A percentile compares a stretch with the other conserved stretches of the same genome.
Evolutionary conservation across 1,140 invertebrate species (phyloP).

Genomic region (Drosophila pachea): DNA sequence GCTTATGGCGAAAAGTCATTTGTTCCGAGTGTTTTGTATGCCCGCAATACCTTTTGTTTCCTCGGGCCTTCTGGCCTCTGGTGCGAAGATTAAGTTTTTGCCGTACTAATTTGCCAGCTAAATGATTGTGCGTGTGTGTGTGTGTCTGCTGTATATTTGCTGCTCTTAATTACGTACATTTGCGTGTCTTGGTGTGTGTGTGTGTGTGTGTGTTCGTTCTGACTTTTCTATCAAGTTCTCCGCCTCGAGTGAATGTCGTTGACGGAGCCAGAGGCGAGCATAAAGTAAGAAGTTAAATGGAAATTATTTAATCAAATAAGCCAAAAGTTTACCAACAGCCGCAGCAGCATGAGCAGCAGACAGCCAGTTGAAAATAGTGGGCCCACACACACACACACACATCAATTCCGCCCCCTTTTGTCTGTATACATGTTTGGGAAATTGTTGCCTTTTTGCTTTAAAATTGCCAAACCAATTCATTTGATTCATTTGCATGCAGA

Average conservation of each 20-base stretch:
- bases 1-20: conserved; percentile 65
- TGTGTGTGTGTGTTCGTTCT: conserved; percentile 23
- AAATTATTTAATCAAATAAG: conserved; percentile 77
- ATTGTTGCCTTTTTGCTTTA: conserved; percentile 43
- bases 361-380: not conserved
- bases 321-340: conserved; percentile 50
- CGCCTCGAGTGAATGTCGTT: conserved; percentile 20
- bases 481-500: conserved; percentile 77
- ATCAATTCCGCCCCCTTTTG: no score
- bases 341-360: conserved; percentile 28
- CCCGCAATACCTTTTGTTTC: conserved; percentile 48
- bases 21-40: conserved; percentile 37
- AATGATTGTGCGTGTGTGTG: conserved; percentile 44
- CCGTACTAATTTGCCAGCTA: conserved; percentile 69
- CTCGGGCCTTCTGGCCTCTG: conserved; percentile 34
- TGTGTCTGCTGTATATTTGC: conserved; percentile 30
- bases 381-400: not conserved
- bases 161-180: conserved; percentile 61
- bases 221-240: conserved; percentile 15
- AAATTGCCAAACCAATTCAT: conserved; percentile 74
- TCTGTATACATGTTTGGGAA: not conserved
- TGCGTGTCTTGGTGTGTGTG: conserved; percentile 31
- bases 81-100: conserved; percentile 67
- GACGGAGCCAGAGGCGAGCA: conserved; percentile 2
- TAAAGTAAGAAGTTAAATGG: conserved; percentile 68